A percentile compares a stretch with the other conserved stretches of the same genome.
These are phyloP conservation scores for Diabrotica undecimpunctata DNA, from an alignment of 1,140 invertebrate genomes.

Conservation along the genomic window DNA sequence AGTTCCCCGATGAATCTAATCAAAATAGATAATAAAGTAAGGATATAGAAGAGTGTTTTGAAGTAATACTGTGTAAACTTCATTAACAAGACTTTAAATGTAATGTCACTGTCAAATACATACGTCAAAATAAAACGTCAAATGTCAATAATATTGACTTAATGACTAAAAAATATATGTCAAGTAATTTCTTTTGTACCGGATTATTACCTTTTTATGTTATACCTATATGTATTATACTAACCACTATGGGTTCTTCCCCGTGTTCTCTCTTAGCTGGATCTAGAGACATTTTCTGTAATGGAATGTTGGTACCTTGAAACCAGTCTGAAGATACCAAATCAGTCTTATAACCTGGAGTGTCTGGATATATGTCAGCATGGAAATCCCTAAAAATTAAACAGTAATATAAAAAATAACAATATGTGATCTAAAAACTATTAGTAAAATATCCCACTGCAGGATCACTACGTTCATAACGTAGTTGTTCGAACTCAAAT, in stretches of 20 bases:
- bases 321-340: constrained; percentile 76
- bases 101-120: too few relatives aligned
- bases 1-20: constrained; percentile 45
- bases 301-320: constrained; percentile 62
- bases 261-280: constrained; percentile 62
- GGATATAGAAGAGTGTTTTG: too few relatives aligned
- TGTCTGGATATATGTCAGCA: constrained; percentile 88
- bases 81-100: too few relatives aligned
- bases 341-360: constrained; percentile 69
- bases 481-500: too few relatives aligned
- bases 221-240: constrained; percentile 23
- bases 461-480: too few relatives aligned
- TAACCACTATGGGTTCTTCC: constrained; percentile 60
- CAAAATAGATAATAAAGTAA: constrained; percentile 5
- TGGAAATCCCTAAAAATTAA: constrained; percentile 90
- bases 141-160: too few relatives aligned
- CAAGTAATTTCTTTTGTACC: too few relatives aligned
- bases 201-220: too few relatives aligned
- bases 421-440: too few relatives aligned
- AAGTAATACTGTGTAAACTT: too few relatives aligned
- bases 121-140: too few relatives aligned
- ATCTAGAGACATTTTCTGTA: constrained; percentile 77
- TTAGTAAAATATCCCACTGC: neutral
- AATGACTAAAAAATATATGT: too few relatives aligned
- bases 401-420: constrained; percentile 19